phyloP scores from a whole-genome alignment of 2,888 invertebrate genomes.

The Drosophila rellima region DNA sequence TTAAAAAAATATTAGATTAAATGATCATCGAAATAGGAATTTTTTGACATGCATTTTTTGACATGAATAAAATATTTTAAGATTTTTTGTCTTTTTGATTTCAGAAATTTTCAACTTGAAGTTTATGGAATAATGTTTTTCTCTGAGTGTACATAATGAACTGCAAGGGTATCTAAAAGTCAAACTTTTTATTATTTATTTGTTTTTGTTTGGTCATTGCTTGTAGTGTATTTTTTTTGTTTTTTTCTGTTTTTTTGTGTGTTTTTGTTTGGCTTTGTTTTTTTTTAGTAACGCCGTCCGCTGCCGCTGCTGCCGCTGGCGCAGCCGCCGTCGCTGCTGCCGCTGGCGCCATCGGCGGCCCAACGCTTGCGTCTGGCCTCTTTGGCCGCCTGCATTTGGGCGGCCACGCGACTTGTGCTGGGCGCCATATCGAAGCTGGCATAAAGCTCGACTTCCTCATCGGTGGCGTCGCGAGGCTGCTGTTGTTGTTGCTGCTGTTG shows the following conservation, averaged over 20 bases:
- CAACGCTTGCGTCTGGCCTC: conserved; percentile 81
- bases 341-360: conserved; percentile 83
- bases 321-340: conserved; percentile 75
- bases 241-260: background rate
- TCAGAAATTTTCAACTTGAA: no score
- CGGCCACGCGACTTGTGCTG: conserved; percentile 80
- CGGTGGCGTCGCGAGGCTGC: conserved; percentile 71
- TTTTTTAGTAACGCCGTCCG: conserved; percentile 67
- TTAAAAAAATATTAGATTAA: no score
- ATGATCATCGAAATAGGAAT: no score
- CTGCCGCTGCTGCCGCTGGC: conserved; percentile 72
- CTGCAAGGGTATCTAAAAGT: conserved; percentile 20
- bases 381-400: conserved; percentile 83
- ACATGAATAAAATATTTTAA: no score
- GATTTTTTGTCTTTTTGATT: no score
- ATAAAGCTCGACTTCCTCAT: conserved; percentile 83
- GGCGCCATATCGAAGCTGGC: conserved; percentile 79
- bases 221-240: background rate
- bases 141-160: background rate
- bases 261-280: background rate
- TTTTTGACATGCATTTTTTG: no score
- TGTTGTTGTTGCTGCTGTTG: conserved; percentile 27
- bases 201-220: background rate
- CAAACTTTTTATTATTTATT: no score
- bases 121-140: no score